Evolutionary conservation across 2,888 invertebrate species (phyloP).

Genomic region (Pemphredon lugubris): DNA sequence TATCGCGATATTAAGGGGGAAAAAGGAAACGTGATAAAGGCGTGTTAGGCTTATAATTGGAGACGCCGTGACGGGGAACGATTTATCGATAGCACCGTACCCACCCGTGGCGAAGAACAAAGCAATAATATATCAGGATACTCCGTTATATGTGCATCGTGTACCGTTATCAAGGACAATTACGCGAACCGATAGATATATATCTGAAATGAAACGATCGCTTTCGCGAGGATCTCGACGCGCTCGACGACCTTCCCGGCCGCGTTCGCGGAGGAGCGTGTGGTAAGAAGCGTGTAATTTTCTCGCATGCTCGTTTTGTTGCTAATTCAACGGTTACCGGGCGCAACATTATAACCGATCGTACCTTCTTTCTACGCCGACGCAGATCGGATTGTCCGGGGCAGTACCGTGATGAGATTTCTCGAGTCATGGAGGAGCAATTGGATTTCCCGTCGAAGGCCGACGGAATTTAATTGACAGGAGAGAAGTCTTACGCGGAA

Average conservation of each 20-base stretch:
- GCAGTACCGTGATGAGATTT: constrained; percentile 52
- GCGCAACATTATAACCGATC: constrained; percentile 53
- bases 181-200: constrained; percentile 52
- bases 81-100: constrained; percentile 60
- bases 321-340: constrained; percentile 63
- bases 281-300: constrained; percentile 59
- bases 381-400: constrained; percentile 12
- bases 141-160: constrained; percentile 63
- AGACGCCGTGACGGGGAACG: constrained; percentile 54
- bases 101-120: constrained; percentile 57
- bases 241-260: constrained; percentile 60
- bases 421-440: constrained; percentile 42
- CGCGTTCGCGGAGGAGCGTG: constrained; percentile 34
- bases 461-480: constrained; percentile 40
- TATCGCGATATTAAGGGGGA: constrained; percentile 33
- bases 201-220: constrained; percentile 64
- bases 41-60: constrained; percentile 51
- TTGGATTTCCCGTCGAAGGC: constrained; percentile 33
- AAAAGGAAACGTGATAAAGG: constrained; percentile 35
- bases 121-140: constrained; percentile 64
- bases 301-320: constrained; percentile 58
- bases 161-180: constrained; percentile 70
- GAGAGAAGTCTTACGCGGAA: constrained; percentile 10
- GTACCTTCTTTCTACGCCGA: constrained; percentile 28
- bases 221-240: constrained; percentile 52